phyloP scores from a whole-genome alignment of 2,888 invertebrate genomes.

The Pelosia muscerda region DNA sequence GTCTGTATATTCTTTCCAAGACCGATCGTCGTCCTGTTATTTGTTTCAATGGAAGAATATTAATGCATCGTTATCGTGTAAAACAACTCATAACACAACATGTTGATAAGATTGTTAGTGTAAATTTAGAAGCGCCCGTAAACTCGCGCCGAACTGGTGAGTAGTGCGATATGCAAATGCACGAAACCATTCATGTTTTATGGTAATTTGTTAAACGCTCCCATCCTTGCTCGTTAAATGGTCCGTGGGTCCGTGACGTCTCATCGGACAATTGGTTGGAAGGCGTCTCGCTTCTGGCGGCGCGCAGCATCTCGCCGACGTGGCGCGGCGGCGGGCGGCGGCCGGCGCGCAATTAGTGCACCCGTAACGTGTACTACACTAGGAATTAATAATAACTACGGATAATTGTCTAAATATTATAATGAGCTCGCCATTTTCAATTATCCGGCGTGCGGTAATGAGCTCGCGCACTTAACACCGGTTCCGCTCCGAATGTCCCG shows the following conservation, averaged over 20 bases:
- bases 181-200: neutral
- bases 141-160: neutral
- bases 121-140: too few species aligned
- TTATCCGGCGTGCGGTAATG: conserved; percentile 62
- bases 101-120: too few species aligned
- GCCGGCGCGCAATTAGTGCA: conserved; percentile 48
- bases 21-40: neutral
- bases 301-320: neutral
- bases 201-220: neutral
- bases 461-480: conserved; percentile 52
- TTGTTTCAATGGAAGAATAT: neutral
- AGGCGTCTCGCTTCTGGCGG: neutral
- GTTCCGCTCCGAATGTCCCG: conserved; percentile 47
- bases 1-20: neutral
- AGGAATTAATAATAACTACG: conserved; percentile 59
- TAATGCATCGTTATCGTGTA: neutral
- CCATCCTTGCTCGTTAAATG: neutral
- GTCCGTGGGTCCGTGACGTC: neutral
- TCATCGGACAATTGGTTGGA: neutral
- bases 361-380: conserved; percentile 44
- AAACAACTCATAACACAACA: neutral
- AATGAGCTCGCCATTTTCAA: conserved; percentile 70
- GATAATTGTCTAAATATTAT: conserved; percentile 69
- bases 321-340: conserved; percentile 23
- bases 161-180: neutral